Conservation (phyloP, 2,888 invertebrate genomes). For the Schizaphis graminum region DNA sequence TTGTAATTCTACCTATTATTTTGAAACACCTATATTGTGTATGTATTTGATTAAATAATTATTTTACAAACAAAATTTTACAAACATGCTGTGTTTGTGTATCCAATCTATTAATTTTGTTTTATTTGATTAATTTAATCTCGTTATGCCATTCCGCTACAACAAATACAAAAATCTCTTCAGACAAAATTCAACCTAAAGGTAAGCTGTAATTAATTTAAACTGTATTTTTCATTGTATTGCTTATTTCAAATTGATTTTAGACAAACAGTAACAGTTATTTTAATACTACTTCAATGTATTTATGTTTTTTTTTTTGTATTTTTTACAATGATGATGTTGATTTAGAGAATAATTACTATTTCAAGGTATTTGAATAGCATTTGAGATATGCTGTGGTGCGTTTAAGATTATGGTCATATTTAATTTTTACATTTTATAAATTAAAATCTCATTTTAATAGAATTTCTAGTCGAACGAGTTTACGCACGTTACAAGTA, state of each 20-base stretch:
- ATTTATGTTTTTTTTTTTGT: neutral
- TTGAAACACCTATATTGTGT: neutral
- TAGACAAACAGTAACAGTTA: neutral
- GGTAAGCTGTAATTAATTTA: neutral
- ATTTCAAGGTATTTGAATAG: neutral
- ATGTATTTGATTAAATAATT: neutral
- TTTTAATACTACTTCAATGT: neutral
- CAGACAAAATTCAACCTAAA: neutral
- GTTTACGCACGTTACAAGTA: neutral
- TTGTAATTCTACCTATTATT: neutral
- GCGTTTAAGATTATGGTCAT: too few species aligned
- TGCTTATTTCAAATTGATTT: neutral
- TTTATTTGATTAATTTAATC: constrained; percentile 11
- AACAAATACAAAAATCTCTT: neutral
- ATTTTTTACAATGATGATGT: neutral
- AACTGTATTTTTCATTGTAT: neutral
- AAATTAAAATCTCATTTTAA: too few species aligned
- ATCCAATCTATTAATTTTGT: neutral
- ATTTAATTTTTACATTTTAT: too few species aligned
- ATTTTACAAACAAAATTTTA: neutral
- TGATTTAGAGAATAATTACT: neutral
- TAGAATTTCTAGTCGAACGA: neutral
- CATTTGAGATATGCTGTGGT: too few species aligned
- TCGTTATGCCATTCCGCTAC: neutral
- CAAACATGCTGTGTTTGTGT: neutral